Evolutionary conservation across 1,140 invertebrate species (phyloP).

Genomic region (Acromyrmex heyeri): DNA sequence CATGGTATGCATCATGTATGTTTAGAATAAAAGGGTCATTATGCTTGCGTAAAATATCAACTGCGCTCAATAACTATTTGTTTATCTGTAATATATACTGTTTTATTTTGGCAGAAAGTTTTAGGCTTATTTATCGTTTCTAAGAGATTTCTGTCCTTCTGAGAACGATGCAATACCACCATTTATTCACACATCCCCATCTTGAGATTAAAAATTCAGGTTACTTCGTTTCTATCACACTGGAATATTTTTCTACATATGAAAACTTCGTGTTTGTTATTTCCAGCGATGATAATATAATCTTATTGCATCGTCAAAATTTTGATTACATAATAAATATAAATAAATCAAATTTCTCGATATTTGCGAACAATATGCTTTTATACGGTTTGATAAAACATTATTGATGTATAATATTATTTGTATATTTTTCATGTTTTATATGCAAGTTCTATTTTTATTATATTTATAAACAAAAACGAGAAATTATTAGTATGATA

Average conservation of each 20-base stretch:
- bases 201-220: not conserved
- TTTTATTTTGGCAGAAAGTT: not conserved
- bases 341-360: not conserved
- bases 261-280: not conserved
- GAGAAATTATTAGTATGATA: not conserved
- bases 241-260: not conserved
- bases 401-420: not conserved
- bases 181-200: not conserved
- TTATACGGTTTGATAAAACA: not conserved
- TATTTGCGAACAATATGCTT: not conserved
- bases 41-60: not conserved
- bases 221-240: not conserved
- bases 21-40: not conserved
- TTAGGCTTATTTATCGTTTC: not conserved
- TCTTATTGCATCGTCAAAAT: not conserved
- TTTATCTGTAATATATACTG: not conserved
- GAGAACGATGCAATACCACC: not conserved
- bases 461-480: not conserved
- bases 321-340: not conserved
- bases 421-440: not conserved
- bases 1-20: not conserved
- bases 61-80: not conserved
- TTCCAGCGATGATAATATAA: not conserved
- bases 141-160: not conserved
- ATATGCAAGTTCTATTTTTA: not conserved